Evolutionary conservation across 2,113 vertebrate genomes (phyloP), one percentile per base, ranked within the genome.

Genomic region (Trinectes maculatus): DNA sequence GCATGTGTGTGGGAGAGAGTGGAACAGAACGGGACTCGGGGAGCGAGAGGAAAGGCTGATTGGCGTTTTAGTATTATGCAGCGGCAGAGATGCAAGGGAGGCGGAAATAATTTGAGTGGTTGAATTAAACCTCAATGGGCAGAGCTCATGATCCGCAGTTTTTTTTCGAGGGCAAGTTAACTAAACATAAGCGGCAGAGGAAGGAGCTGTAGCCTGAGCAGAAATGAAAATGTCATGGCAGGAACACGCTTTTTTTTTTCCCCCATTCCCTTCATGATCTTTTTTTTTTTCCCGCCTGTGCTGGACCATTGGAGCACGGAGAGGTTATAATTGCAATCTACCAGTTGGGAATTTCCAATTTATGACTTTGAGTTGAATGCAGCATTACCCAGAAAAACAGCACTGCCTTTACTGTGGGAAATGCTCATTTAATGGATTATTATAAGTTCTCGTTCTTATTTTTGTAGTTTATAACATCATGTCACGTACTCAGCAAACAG

Each of bases 401-500:
- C 10, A 9, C 24, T 18, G 21, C 33, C 47, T 42, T 60, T 2
- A 7, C 36, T 22, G 54, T 44, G n/a, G 55, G 53, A 52, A 54
- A 52, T 46, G 44, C 65, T 76, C 31, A 74, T 79, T 82, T 83
- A 77, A 66, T 56, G 75, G 75, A 37, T 59, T 72, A 72, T 79
- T 74, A 68, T 52, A 80, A 59, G 15, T 43, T 2, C 40, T 5
- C 9, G 63, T 74, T 56, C 28, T 31, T 21, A 31, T 60, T 69
- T 65, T 57, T 49, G 37, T 13, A 11, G 11, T 54, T 9, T 34
- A 34, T 8, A 26, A 61, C 29, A 29, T 16, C 1, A 24, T 62
- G 29, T 43, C 8, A n/a, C n/a, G n/a, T n/a, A n/a, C n/a, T n/a
- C 40, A 1, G 18, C 0, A 0, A 61, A 46, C 21, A 34, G 26